Conservation (phyloP, 2,113 vertebrate genomes). For the Larimichthys crocea region DNA sequence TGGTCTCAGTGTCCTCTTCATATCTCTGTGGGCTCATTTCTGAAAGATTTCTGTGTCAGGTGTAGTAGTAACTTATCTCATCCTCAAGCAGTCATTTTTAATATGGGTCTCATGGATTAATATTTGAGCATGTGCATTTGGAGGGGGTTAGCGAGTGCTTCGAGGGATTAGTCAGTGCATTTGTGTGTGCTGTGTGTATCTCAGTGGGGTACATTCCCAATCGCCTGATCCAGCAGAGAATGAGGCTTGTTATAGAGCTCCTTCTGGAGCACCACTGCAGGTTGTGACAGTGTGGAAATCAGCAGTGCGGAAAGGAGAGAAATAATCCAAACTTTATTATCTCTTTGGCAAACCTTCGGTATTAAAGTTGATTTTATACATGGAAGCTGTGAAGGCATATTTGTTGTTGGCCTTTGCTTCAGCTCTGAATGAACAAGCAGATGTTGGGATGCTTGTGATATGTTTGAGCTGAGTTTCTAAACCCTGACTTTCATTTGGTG, state of each 20-base stretch:
- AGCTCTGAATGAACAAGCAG: not conserved
- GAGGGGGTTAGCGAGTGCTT: not conserved
- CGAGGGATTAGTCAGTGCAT: slow-evolving; percentile 39
- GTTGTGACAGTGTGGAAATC: slow-evolving; percentile 40
- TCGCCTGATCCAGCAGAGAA: slow-evolving; percentile 42
- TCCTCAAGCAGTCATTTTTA: slow-evolving; percentile 27
- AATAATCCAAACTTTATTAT: slow-evolving; percentile 38
- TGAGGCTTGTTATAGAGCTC: slow-evolving; percentile 41
- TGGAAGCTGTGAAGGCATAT: not conserved
- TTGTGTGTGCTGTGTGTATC: slow-evolving; percentile 30
- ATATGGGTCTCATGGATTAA: slow-evolving; percentile 50
- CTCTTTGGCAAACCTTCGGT: slow-evolving; percentile 43
- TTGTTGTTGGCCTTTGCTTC: not conserved
- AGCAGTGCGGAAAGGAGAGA: slow-evolving; percentile 28
- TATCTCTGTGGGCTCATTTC: slow-evolving; percentile 22
- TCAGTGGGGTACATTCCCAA: slow-evolving; percentile 30
- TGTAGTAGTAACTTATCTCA: slow-evolving; percentile 13
- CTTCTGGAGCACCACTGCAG: slow-evolving; percentile 24
- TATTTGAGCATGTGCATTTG: slow-evolving; percentile 40
- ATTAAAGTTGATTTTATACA: slow-evolving; percentile 13
- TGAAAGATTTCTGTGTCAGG: slow-evolving; percentile 24
- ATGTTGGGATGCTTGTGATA: not conserved
- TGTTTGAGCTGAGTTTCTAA: not conserved
- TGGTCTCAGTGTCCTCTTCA: not conserved
- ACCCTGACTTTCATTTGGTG: not conserved